Conservation (phyloP, 2,797 vertebrate species). For the Enteromius fasciolatus region DNA sequence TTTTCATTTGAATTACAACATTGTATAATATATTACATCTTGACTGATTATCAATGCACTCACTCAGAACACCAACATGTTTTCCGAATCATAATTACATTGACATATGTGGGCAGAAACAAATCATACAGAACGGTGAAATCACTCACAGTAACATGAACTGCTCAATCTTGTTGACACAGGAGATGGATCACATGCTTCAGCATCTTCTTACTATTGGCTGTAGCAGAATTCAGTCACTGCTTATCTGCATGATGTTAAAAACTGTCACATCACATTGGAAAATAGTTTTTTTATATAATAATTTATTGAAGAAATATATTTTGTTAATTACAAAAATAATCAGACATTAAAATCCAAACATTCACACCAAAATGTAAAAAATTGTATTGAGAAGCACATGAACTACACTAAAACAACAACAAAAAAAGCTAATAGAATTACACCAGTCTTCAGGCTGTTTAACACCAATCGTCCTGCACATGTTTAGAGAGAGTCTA, state of each 20-base stretch:
- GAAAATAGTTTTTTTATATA: neutral
- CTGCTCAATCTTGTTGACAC: constrained; percentile 4
- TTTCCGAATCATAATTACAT: constrained; percentile 9
- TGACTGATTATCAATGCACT: constrained; percentile 3
- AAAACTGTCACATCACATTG: neutral
- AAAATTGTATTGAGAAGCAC: neutral
- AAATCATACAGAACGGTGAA: constrained; percentile 7
- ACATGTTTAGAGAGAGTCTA: constrained; percentile 62
- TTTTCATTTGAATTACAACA: neutral
- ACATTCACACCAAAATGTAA: neutral
- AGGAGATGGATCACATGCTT: neutral
- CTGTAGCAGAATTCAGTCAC: neutral
- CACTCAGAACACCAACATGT: neutral
- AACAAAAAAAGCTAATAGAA: neutral
- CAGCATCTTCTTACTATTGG: neutral
- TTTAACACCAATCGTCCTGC: constrained; percentile 12
- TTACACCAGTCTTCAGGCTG: neutral
- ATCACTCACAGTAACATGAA: neutral
- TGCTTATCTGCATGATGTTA: neutral
- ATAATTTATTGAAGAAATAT: neutral
- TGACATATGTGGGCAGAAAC: neutral
- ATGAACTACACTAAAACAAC: neutral
- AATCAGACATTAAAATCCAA: neutral
- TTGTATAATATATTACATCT: neutral
- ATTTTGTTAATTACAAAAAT: neutral